phyloP scores from a whole-genome alignment of 2,888 invertebrate genomes.

The Stegana nigrithorax region DNA sequence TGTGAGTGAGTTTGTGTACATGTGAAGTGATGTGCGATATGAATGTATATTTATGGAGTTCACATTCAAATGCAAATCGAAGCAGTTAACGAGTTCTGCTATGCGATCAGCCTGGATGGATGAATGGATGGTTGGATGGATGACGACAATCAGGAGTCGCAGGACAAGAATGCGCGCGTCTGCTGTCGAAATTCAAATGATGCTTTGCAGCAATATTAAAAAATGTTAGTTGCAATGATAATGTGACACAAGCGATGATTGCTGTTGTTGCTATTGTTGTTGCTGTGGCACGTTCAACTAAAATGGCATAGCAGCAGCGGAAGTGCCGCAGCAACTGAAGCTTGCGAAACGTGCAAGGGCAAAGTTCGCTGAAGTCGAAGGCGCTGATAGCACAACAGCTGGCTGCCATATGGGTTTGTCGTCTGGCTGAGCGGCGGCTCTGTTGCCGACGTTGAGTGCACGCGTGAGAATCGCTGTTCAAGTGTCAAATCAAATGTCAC shows the following conservation, averaged over 20 bases:
- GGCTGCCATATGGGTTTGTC: neutral
- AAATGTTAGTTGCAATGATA: neutral
- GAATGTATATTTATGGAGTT: neutral
- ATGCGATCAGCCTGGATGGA: no score
- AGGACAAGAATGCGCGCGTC: conserved; percentile 12
- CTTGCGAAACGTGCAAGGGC: neutral
- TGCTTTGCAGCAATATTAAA: neutral
- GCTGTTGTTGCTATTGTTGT: neutral
- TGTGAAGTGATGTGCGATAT: no score
- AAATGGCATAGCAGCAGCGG: neutral
- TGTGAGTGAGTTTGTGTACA: no score
- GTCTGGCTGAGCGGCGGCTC: neutral
- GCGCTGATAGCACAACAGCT: neutral
- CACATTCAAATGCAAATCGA: neutral
- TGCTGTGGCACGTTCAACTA: neutral
- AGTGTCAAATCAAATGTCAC: conserved; percentile 55
- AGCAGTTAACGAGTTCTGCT: neutral
- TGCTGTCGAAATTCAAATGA: conserved; percentile 12
- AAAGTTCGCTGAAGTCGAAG: neutral
- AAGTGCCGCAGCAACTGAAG: neutral
- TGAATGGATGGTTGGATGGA: no score
- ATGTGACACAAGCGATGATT: neutral
- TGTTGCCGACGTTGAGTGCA: conserved; percentile 18
- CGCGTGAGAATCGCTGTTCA: conserved; percentile 45
- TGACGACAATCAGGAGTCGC: no score